Evolutionary conservation across 2,888 invertebrate genomes (phyloP), one percentile per base, ranked within the genome.

Genomic region (Junonia oenone): DNA sequence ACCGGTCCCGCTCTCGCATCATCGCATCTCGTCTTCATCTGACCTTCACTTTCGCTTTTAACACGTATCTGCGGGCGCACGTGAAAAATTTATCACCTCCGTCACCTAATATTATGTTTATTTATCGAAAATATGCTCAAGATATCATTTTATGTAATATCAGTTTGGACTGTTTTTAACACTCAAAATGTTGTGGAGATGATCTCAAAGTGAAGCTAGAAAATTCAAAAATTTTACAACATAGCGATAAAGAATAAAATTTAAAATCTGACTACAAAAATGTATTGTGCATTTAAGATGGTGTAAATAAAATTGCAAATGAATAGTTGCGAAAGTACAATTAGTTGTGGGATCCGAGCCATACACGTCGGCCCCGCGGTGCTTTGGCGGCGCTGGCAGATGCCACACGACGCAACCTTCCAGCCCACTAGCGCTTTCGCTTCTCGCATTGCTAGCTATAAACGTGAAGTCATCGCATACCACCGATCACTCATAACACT

Each of bases 21-120:
- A 64, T 56, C 61, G 57, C 61, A 60, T 60, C 63, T 68, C 68
- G 63, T 68, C 71, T 69, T 66, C 68, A 58, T 45, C 58, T 68
- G 74, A 72, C 73, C 75, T 75, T 75, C 72, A 72, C 75, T 75
- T 75, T 75, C 73, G 72, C 72, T 73, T 72, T 72, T 67, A 60
- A 61, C 62, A 61, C 59, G 49, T 59, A 58, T 55, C 46, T 55
- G 37, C 47, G 45, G 49, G 52, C 31, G 50, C 48, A 43, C 47
- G 45, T 46, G 43, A 49, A 51, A 57, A 56, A 55, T 48, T 40
- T 33, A 46, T 33, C 51, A 15, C 37, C 35, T 29, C 17, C 48
- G n/a, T 46, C 13, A 15, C 40, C 19, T 52, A 35, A 13, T 45
- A 51, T 35, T 45, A 8, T 13, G 6, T n/a, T 19, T 13, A 31